Evolutionary conservation across 2,797 vertebrate genomes (phyloP).

Genomic region (Diglossa cyanea): DNA sequence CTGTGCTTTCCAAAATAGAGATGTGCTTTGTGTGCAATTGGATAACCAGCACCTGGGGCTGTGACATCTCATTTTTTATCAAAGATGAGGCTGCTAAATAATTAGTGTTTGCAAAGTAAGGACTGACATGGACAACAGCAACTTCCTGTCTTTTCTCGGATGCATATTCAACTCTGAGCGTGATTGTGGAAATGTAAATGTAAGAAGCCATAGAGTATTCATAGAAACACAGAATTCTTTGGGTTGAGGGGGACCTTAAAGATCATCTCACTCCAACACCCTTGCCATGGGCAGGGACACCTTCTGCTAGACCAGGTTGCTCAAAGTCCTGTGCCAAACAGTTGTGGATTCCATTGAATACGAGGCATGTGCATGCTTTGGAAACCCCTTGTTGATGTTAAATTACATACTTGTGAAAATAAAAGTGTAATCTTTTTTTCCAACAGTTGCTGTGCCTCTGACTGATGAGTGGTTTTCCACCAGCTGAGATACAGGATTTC

Average conservation of each 20-base stretch:
- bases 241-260: background rate
- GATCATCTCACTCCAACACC: background rate
- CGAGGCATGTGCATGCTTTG: background rate
- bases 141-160: background rate
- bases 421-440: background rate
- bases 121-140: background rate
- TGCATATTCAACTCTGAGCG: background rate
- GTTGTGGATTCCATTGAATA: rapidly evolving
- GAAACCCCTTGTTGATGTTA: background rate
- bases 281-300: no score
- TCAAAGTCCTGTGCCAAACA: background rate
- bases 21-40: background rate
- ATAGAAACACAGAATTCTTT: background rate
- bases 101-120: background rate
- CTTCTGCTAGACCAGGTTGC: background rate
- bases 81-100: background rate
- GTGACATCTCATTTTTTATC: background rate
- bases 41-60: background rate
- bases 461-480: background rate
- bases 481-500: background rate
- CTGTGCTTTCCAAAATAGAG: background rate
- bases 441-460: background rate
- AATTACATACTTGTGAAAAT: background rate
- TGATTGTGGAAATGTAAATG: background rate
- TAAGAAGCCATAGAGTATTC: background rate